A percentile compares a stretch with the other conserved stretches of the same genome.
Evolutionary conservation across 2,797 vertebrate genomes (phyloP).

Genomic region (Manis pentadactyla): DNA sequence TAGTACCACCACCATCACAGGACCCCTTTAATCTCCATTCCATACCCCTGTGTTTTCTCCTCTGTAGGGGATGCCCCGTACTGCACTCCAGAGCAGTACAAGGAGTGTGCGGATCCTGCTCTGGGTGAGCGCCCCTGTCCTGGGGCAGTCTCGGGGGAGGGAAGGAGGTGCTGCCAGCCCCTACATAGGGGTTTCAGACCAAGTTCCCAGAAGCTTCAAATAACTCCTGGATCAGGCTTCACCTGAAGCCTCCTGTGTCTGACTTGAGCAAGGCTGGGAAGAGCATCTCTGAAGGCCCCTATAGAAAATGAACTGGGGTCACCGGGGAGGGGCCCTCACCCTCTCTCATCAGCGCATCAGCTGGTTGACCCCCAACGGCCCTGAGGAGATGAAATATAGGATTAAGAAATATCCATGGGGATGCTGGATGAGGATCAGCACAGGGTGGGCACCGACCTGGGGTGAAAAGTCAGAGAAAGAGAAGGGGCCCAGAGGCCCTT

Average conservation of each 20-base stretch:
- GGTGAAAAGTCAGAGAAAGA: neutral
- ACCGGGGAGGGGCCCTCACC: neutral
- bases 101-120: constrained; percentile 98
- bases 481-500: neutral
- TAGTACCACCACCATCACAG: neutral
- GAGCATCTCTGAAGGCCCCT: neutral
- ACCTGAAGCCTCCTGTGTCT: neutral
- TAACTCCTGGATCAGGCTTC: neutral
- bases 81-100: constrained; percentile 99
- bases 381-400: neutral
- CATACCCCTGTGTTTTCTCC: constrained; percentile 59
- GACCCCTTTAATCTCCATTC: neutral
- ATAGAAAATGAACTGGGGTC: neutral
- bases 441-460: neutral
- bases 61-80: constrained; percentile 96
- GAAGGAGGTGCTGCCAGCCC: neutral
- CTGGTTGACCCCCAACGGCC: neutral
- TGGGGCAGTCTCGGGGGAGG: neutral
- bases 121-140: constrained; percentile 91
- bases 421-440: neutral
- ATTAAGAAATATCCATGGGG: neutral
- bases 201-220: neutral
- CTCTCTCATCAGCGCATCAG: constrained; percentile 30
- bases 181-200: neutral
- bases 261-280: neutral